Evolutionary conservation across 2,113 vertebrate species (phyloP).

Genomic region (Apaloderma vittatum): DNA sequence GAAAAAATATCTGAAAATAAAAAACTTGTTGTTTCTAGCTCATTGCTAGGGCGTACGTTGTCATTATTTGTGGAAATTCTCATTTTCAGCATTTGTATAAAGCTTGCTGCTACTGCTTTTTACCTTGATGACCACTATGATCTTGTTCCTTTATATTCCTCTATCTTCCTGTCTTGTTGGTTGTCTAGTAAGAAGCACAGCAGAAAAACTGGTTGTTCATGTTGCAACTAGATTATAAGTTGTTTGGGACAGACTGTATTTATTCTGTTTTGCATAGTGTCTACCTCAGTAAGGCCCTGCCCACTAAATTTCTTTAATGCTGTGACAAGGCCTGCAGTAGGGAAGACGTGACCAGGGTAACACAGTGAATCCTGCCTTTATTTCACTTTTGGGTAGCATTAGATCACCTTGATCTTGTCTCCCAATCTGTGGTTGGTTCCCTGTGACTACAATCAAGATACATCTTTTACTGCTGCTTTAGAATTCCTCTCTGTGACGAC

Average conservation of each 20-base stretch:
- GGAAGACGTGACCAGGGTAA: neutral
- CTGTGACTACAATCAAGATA: neutral
- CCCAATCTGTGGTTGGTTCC: neutral
- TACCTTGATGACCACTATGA: neutral
- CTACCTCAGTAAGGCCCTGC: neutral
- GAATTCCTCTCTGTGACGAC: slow-evolving; percentile 18
- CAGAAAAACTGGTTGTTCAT: neutral
- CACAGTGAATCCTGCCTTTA: neutral
- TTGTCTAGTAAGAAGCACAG: neutral
- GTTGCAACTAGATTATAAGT: neutral
- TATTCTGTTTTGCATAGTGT: neutral
- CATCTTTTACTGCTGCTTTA: neutral
- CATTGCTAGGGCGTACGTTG: neutral
- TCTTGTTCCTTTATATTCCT: neutral
- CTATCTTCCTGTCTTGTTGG: neutral
- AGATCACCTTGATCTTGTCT: neutral
- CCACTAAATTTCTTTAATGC: neutral
- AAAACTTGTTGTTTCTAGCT: neutral
- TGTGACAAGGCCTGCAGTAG: neutral
- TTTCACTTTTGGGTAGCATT: neutral
- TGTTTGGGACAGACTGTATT: neutral
- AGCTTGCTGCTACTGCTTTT: neutral
- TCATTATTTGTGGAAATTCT: neutral
- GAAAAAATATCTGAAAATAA: neutral
- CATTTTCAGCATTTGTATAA: neutral